Base-by-base conservation (phyloP, 2,888 invertebrate species). In the Hemithea aestivaria region DNA sequence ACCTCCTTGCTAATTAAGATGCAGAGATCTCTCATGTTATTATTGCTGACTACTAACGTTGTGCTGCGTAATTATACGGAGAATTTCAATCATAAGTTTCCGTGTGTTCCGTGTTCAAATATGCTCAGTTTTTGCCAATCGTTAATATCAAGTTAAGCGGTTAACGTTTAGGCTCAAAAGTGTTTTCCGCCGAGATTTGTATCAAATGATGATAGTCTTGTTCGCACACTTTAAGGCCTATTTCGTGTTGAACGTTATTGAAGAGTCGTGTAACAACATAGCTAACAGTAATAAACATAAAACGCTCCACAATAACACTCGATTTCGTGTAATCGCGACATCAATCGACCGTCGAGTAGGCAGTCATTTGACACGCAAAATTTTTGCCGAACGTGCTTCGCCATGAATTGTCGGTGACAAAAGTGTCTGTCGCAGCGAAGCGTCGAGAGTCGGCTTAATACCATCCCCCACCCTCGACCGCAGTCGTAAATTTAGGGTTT, bases 401-500 rank as follows among this genome's bases (percentile, higher is more conserved):
- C 71, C 73, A 81, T 78, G 82, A 84, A 83, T 81, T 79, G 82
- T 66, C 63, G 71, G 68, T 73, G 79, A 82, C 84, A 84, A 84
- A 82, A 85, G 83, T 82, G 79, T 81, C 82, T 76, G 78, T 73
- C 69, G 69, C 73, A 70, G 67, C 73, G 72, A 70, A 62, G 61
- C 73, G 74, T 72, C 74, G 76, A 79, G 79, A 76, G 78, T 73
- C 73, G 76, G 81, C 83, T 84, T 79, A 81, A 66, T 77, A 74
- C 73, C 64, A 68, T 65, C 80, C 75, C 74, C 81, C 74, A 71
- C 80, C 83, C 84, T 73, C 79, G 62, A 68, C 81, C 80, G 65
- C 82, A 85, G 80, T 85, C 87, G 85, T 87, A 87, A 87, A 87
- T 87, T 87, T 85, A 85, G 87, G 87, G 87, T 85, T 87, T 87